phyloP scores from a whole-genome alignment of 2,797 vertebrate genomes.

The Iguana delicatissima region DNA sequence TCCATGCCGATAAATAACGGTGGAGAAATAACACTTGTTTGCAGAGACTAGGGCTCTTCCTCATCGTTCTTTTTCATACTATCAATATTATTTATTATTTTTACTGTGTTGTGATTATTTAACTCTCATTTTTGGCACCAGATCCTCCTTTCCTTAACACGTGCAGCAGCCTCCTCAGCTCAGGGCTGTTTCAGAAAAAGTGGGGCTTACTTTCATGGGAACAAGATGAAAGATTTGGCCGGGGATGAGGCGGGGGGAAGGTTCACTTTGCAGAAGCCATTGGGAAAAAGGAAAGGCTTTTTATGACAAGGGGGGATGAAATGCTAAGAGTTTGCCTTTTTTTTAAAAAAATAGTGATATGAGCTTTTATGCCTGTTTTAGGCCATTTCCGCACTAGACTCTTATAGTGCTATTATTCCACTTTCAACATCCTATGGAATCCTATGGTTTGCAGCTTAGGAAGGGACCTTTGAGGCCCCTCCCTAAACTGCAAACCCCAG shows the following conservation, averaged over 20 bases:
- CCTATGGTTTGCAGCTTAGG: too few species aligned
- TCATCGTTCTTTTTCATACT: too few species aligned
- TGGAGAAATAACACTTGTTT: constrained; percentile 34
- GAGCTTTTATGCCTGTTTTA: too few species aligned
- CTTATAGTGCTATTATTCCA: too few species aligned
- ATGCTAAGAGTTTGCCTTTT: background rate
- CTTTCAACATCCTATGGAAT: too few species aligned
- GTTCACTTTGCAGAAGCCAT: background rate
- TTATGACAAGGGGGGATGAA: background rate
- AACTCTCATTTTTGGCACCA: background rate
- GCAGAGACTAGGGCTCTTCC: background rate
- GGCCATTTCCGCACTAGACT: too few species aligned
- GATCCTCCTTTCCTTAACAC: constrained; percentile 15
- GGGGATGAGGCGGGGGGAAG: background rate
- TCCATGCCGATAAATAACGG: background rate
- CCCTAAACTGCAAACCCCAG: too few species aligned
- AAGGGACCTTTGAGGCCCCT: too few species aligned
- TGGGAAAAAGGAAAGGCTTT: background rate
- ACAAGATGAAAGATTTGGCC: background rate
- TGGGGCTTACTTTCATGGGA: background rate
- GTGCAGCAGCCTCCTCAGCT: background rate
- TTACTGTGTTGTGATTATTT: background rate
- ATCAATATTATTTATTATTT: background rate
- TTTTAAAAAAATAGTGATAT: too few species aligned
- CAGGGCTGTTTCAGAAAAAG: constrained; percentile 6